Evolutionary conservation across 2,113 vertebrate species (phyloP), one percentile per base, ranked within the genome.

Genomic region (Oncorhynchus masou): DNA sequence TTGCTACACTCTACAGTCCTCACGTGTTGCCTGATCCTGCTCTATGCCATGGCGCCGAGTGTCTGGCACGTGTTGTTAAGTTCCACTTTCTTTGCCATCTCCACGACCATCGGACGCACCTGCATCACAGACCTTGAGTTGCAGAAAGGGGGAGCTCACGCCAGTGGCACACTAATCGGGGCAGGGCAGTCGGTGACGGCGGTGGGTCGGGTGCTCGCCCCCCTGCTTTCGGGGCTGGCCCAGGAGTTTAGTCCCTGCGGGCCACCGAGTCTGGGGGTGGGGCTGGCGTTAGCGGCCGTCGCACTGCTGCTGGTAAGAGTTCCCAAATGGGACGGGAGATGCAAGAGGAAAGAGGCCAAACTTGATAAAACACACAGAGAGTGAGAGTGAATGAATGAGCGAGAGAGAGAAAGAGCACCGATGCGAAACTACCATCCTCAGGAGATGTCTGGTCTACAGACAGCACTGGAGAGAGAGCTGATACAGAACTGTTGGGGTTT

Each of bases 231-330:
- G 0, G 98, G 97, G 51, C 71, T 99, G 72, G 91, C 93, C 34
- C 98, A 99, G 87, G 97, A 98, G 88, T 88, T 98, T 82, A 99
- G 95, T 81, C 96, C 97, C 1, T 96, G 96, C 12, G 97, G 96
- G 0, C 98, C 98, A 0, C 94, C 98, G 0, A 90, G 92, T 76
- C 89, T 99, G 24, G 98, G 95, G 0, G 94, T 94, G 1, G 82
- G 88, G 5, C 86, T 99, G 27, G 96, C 93, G 9, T 84, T 97
- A 1, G 74, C 83, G 59, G 96, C 96, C 11, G 87, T 97, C 1
- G 83, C 73, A 68, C 69, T 96, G 54, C 84, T 97, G 49, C 92
- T 94, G 0, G 20, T 88, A 45, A 84, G 90, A 76, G 93, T 92
- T 70, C 91, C 92, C 31, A 90, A 87, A 79, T 93, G 92, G 91